Conservation (phyloP, 2,113 vertebrate species). For the Equus przewalskii region DNA sequence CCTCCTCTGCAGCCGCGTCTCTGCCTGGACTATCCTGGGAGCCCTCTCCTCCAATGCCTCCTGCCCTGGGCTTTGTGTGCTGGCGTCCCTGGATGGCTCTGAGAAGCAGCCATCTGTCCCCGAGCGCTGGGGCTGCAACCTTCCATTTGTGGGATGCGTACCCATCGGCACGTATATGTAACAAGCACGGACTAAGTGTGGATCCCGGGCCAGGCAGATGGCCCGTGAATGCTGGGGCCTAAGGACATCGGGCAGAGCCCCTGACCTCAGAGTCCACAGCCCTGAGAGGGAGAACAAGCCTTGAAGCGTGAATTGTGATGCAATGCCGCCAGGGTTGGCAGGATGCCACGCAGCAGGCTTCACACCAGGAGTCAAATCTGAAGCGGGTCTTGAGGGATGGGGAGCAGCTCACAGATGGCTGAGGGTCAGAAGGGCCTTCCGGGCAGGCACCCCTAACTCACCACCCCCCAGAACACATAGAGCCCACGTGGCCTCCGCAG, state of each 20-base stretch:
- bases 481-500: rapidly evolving
- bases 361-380: neutral
- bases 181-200: rapidly evolving
- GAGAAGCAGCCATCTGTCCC: neutral
- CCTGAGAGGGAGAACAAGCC: neutral
- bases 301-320: rapidly evolving
- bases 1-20: rapidly evolving
- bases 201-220: neutral
- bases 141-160: rapidly evolving
- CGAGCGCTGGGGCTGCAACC: neutral
- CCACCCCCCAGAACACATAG: neutral
- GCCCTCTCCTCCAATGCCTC: rapidly evolving
- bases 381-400: neutral
- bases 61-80: rapidly evolving
- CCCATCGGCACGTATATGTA: rapidly evolving
- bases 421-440: neutral
- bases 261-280: neutral
- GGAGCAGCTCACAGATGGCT: neutral
- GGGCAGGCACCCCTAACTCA: rapidly evolving
- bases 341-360: neutral
- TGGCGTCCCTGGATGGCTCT: rapidly evolving
- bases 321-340: rapidly evolving
- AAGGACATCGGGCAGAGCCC: neutral
- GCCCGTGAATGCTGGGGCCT: neutral
- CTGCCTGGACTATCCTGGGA: neutral